phyloP scores from a whole-genome alignment of 2,888 invertebrate species.

The Theretra japonica region DNA sequence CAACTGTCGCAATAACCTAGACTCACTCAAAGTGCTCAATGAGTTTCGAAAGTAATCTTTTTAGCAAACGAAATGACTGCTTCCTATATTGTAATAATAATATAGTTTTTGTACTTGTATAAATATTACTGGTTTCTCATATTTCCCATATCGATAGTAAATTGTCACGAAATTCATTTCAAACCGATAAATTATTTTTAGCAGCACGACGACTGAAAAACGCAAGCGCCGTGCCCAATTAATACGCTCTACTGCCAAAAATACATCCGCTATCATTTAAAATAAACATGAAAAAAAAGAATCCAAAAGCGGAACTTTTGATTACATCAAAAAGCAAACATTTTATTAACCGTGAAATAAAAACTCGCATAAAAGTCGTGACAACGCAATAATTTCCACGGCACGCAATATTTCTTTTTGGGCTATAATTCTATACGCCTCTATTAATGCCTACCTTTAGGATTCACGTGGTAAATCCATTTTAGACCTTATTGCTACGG shows the following conservation, averaged over 20 bases:
- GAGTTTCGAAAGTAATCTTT: no score
- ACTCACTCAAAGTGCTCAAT: no score
- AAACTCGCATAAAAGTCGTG: slow-evolving; percentile 47
- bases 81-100: no score
- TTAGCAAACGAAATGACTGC: no score
- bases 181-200: no score
- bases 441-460: slow-evolving; percentile 44
- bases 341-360: slow-evolving; percentile 41
- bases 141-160: no score
- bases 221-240: background rate
- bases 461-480: slow-evolving; percentile 24
- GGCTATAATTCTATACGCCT: slow-evolving; percentile 52
- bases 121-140: no score
- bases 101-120: no score
- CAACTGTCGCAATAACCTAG: no score
- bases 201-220: no score
- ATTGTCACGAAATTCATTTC: no score
- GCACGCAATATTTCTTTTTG: slow-evolving; percentile 59
- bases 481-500: slow-evolving; percentile 34
- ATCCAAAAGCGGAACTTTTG: slow-evolving; percentile 27
- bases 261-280: slow-evolving; percentile 8
- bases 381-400: slow-evolving; percentile 53
- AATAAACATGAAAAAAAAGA: background rate
- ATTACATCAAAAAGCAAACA: slow-evolving; percentile 41
- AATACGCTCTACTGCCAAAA: background rate